phyloP scores from a whole-genome alignment of 1,140 invertebrate species.

The Drosophila cardini region DNA sequence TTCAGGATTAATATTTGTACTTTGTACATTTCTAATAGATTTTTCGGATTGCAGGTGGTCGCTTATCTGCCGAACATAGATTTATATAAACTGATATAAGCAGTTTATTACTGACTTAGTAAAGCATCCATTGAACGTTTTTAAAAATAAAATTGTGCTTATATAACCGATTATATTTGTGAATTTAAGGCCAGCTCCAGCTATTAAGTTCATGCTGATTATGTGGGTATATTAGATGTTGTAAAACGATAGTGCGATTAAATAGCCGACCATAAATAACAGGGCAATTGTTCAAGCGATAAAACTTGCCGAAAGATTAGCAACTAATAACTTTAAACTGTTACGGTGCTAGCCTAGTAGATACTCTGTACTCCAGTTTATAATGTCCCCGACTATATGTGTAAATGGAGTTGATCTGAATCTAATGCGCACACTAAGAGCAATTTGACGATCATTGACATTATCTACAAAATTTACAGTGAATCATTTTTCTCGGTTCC shows the following conservation, averaged over 20 bases:
- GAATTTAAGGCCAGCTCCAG: not conserved
- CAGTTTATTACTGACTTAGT: not conserved
- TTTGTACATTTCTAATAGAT: conserved; percentile 1
- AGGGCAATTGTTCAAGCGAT: conserved; percentile 18
- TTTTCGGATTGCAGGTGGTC: conserved; percentile 1
- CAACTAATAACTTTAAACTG: not conserved
- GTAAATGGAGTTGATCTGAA: not conserved
- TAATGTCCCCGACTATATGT: too few relatives aligned
- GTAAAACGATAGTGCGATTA: conserved; percentile 35
- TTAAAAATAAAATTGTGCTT: not conserved
- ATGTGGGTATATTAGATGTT: conserved; percentile 7
- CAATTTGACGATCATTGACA: too few relatives aligned
- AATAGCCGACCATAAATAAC: conserved; percentile 29
- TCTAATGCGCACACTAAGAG: too few relatives aligned
- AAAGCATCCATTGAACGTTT: not conserved
- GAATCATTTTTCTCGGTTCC: not conserved
- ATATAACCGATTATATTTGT: not conserved
- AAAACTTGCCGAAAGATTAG: conserved; percentile 24
- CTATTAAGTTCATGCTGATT: conserved; percentile 3
- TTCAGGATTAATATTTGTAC: conserved; percentile 2
- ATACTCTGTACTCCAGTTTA: not conserved
- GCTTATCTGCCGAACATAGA: not conserved
- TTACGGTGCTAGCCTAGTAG: not conserved
- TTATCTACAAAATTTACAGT: too few relatives aligned
- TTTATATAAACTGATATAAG: conserved; percentile 6